Percentiles rank a stretch among this genome's conserved stretches.
phyloP scores from a whole-genome alignment of 2,113 vertebrate species.

The Pseudorhombus dupliciocellatus region DNA sequence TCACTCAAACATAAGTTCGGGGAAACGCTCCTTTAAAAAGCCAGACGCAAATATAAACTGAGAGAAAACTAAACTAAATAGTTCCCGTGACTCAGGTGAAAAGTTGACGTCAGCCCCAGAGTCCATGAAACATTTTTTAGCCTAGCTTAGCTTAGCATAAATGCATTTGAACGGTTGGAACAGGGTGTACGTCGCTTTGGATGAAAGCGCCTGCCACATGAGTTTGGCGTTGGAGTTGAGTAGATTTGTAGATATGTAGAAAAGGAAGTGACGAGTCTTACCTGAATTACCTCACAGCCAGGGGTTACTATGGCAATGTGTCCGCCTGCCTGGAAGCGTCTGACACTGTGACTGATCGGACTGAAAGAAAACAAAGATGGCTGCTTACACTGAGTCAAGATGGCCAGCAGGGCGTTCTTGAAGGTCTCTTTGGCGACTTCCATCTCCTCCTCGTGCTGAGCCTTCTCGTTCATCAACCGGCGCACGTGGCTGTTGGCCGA shows the following conservation, averaged over 20 bases:
- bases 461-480: conserved; percentile 89
- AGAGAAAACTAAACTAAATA: too few relatives aligned
- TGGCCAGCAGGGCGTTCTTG: conserved; percentile 89
- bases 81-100: too few relatives aligned
- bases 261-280: conserved; percentile 9
- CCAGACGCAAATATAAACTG: too few relatives aligned
- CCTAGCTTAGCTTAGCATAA: too few relatives aligned
- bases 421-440: conserved; percentile 92
- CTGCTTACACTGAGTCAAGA: conserved; percentile 83
- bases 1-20: neutral
- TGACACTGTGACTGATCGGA: neutral
- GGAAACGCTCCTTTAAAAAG: too few relatives aligned
- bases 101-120: too few relatives aligned
- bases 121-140: too few relatives aligned
- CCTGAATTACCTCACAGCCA: conserved; percentile 18
- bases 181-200: too few relatives aligned
- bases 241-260: too few relatives aligned
- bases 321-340: conserved; percentile 7
- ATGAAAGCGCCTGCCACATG: too few relatives aligned
- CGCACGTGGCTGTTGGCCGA: conserved; percentile 93
- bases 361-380: conserved; percentile 25
- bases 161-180: too few relatives aligned
- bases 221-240: too few relatives aligned
- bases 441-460: conserved; percentile 91
- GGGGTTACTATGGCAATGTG: neutral